These are phyloP conservation scores for Anseranas semipalmata DNA, from an alignment of 2,113 vertebrate genomes.

Conservation along the genomic window DNA sequence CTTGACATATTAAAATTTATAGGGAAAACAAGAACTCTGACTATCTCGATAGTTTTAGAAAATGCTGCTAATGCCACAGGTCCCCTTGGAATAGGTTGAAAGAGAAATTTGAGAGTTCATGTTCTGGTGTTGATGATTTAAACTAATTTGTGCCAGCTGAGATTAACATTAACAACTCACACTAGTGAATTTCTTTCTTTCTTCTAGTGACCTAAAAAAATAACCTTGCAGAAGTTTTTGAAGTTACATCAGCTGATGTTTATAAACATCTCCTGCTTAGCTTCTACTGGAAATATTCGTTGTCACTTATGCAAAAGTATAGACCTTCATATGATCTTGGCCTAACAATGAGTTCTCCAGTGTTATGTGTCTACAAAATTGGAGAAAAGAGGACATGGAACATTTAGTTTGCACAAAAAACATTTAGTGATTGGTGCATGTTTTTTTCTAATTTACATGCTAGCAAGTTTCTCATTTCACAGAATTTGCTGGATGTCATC, in stretches of 20 bases:
- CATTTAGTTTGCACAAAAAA: not conserved
- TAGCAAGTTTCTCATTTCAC: constrained; percentile 3
- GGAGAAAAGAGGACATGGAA: not conserved
- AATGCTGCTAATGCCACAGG: not conserved
- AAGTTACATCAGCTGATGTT: not conserved
- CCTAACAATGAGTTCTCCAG: not conserved
- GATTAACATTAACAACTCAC: not conserved
- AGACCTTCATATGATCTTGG: not conserved
- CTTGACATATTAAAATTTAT: not conserved
- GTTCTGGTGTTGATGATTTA: not conserved
- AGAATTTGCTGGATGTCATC: not conserved
- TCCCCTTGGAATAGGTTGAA: not conserved
- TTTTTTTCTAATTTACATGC: not conserved
- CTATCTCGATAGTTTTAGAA: not conserved
- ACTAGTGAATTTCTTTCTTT: not conserved
- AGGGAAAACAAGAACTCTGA: not conserved
- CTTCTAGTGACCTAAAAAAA: not conserved
- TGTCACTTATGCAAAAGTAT: not conserved
- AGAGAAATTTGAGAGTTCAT: not conserved
- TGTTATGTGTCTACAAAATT: not conserved
- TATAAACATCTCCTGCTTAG: not conserved
- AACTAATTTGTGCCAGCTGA: not conserved
- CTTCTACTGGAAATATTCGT: not conserved
- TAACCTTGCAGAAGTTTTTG: not conserved
- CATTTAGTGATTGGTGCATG: not conserved